Conservation (phyloP, 2,113 vertebrate species). For the Heterochromis multidens region DNA sequence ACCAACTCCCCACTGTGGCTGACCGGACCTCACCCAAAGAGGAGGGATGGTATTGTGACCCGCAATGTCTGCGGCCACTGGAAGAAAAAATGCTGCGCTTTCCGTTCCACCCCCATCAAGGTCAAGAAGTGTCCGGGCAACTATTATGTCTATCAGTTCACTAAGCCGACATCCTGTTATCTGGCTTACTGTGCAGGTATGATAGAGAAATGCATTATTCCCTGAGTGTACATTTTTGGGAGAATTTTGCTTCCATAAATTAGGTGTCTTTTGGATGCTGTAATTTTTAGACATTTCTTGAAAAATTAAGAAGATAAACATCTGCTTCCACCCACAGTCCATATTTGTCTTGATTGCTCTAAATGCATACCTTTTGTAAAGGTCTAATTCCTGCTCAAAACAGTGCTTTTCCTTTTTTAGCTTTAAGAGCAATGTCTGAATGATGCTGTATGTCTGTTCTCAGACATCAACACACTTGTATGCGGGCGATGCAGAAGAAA, state of each 20-base stretch:
- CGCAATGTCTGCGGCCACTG: conserved; percentile 42
- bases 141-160: conserved; percentile 19
- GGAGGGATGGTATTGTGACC: conserved; percentile 37
- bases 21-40: conserved; percentile 28
- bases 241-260: background rate
- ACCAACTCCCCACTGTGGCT: conserved; percentile 59
- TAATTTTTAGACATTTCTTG: too few species aligned
- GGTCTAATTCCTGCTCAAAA: background rate
- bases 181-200: conserved; percentile 25
- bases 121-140: conserved; percentile 48
- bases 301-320: background rate
- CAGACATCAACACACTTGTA: conserved; percentile 57
- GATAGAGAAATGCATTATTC: background rate
- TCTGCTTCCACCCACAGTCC: background rate
- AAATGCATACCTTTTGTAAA: accelerated
- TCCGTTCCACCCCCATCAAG: conserved; percentile 45
- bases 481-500: conserved; percentile 48
- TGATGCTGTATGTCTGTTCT: background rate
- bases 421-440: background rate
- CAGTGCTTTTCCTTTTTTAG: background rate
- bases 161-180: background rate
- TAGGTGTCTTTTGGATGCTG: background rate
- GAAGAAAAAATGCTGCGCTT: conserved; percentile 46
- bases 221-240: background rate
- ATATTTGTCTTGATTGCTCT: background rate